Base-by-base conservation (phyloP, 2,888 invertebrate species). In the Aleiodes leptofemur region DNA sequence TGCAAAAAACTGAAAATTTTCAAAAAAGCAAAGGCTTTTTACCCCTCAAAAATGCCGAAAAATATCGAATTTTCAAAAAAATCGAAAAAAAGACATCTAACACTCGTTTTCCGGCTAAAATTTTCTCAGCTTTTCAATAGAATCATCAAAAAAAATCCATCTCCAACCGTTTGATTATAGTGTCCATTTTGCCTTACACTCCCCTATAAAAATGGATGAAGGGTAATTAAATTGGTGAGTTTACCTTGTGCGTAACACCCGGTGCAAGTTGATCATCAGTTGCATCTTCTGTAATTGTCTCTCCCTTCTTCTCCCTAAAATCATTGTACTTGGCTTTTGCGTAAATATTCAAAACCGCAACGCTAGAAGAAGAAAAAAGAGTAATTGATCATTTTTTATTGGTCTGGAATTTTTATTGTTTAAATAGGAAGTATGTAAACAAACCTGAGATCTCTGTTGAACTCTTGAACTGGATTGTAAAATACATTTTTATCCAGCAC, bases 381-480 rank as follows among this genome's bases (percentile, higher is more conserved):
- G 2, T 23, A 23, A 23, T 23, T 2, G 23, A 1, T 23, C 23
- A 23, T 23, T 23, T 23, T 23, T 71, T 8, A 69, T 61, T 43
- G 4, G 9, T 23, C 48, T 64, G n/a, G n/a, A 34, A 1, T 34
- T 51, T 31, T 29, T 51, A 50, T 43, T 16, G 29, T 74, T 61
- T 76, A 77, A 76, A 83, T 82, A 57, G 82, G 76, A 77, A 29
- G 51, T 16, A 56, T 43, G 13, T 56, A 13, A 56, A 29, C 29
- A 76, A 85, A 92, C 92, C 94, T 95, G 69, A 99, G 90, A 90
- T 99, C 99, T 79, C 99, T 92, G 89, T 99, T 99, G 86, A 99
- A 99, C 89, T 99, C 98, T 90, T 98, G 98, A 0, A 99, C 99
- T 0, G 98, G 97, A 90, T 99, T 99, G 87, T 99, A 99, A 90